Evolutionary conservation across 2,888 invertebrate species (phyloP), one percentile per base, ranked within the genome.

Genomic region (Melanostoma mellinum): DNA sequence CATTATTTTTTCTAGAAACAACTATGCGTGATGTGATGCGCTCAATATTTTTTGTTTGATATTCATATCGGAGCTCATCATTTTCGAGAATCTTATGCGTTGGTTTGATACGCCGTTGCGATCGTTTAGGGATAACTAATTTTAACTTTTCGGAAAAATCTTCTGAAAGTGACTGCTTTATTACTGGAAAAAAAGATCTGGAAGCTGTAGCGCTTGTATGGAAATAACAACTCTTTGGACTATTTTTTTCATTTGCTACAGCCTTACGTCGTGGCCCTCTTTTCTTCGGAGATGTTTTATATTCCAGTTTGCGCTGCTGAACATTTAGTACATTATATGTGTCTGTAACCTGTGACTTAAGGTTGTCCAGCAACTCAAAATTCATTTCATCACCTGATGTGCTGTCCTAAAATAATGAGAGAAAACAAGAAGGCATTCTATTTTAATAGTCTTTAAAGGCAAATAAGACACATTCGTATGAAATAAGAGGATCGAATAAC

Each of bases 81-180:
- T 94, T 94, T 32, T 94, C 94, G 33, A 94, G 90, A 55, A 94
- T 93, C 89, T 95, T 95, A 5, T 93, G 93, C 3, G 94, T 95
- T 5, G 94, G 94, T 88, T 94, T 95, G 67, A 94, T 93, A 69
- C 94, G 92, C 3, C 94, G 92, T 69, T 92, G 92, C 30, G 93
- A 89, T 67, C 93, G 90, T 87, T 93, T 90, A 0, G 90, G 90
- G 60, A 87, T 85, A 6, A 85, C 78, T 32, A 80, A 42, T 9
- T 90, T n/a, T 87, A 3, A 92, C 88, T 86, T 94, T 88, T 95
- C 95, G 9, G 95, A 92, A 0, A 95, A 95, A 87, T 95, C 95
- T 6, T 95, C 95, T 89, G 93, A 94, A 82, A 95, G 9, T 30
- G n/a, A n/a, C n/a, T n/a, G n/a, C n/a, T n/a, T n/a, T n/a, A 71